Evolutionary conservation across 2,888 invertebrate species (phyloP), one percentile per base, ranked within the genome.

Genomic region (Nesidiocoris tenuis): DNA sequence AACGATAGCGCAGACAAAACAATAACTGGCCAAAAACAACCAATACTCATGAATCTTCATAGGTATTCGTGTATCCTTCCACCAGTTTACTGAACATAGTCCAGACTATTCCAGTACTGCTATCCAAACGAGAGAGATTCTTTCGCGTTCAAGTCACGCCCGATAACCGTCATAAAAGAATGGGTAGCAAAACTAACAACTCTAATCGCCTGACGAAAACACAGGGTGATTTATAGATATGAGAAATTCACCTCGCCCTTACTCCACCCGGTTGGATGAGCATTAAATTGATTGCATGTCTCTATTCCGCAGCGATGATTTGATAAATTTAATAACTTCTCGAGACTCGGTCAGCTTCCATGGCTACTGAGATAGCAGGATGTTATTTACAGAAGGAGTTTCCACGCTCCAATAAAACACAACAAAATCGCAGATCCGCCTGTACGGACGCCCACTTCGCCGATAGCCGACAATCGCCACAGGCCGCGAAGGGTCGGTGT

Each of bases 241-340:
- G 55, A 67, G 21, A 7, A 21, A 67, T 21, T 16, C 16, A 19
- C 12, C 12, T 12, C 16, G 54, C 12, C 12, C 39, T 39, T 39
- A 3, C 12, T 12, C 5, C 12, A 7, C 39, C 39, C 55, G 1
- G 2, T 9, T 54, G 39, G 67, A 67, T 55, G 22, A 55, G 19
- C 54, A 67, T 67, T 67, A 55, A 19, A 55, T 67, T 67, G 67
- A 67, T 55, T 54, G 55, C 9, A 55, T 54, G 54, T 67, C 54
- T n/a, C 25, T 1, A 21, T 24, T n/a, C 55, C 55, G 3, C 39
- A 39, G 39, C 39, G 67, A 67, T 67, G 67, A 19, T 67, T 67
- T 25, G 67, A 67, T 67, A 67, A 67, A 25, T 67, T 67, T 55
- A 55, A 67, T 67, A 7, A 54, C 55, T 67, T 67, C 55, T 67